Conservation (phyloP, 2,797 vertebrate species). For the Semotilus atromaculatus region DNA sequence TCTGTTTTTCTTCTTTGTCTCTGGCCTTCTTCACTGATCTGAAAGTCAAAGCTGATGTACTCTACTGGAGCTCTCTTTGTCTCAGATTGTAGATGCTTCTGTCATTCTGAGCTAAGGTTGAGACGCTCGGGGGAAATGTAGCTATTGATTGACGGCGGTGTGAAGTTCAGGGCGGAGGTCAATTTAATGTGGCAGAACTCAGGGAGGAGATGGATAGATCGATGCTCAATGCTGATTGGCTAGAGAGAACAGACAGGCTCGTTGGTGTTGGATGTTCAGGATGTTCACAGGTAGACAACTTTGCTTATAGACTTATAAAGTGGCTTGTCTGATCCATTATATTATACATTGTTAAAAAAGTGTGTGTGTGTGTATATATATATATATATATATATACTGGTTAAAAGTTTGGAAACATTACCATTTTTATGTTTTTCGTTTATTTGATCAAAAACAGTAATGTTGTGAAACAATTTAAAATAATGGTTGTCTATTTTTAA, state of each 20-base stretch:
- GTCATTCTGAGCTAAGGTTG: background rate
- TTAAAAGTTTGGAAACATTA: too few relatives aligned
- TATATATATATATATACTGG: too few relatives aligned
- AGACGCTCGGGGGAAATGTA: conserved; percentile 18
- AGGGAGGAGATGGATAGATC: conserved; percentile 9
- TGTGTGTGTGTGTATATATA: too few relatives aligned
- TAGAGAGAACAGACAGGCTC: background rate
- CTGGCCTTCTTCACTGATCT: conserved; percentile 6
- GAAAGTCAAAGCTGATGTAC: conserved; percentile 32
- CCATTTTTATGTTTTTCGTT: too few relatives aligned
- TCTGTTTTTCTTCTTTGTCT: conserved; percentile 31
- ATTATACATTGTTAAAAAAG: too few relatives aligned
- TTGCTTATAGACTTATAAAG: background rate
- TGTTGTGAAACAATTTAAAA: too few relatives aligned
- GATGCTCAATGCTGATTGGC: conserved; percentile 38
- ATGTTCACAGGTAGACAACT: background rate
- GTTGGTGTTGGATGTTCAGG: conserved; percentile 15
- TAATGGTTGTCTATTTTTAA: too few relatives aligned
- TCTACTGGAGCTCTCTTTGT: conserved; percentile 40
- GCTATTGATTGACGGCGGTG: conserved; percentile 47
- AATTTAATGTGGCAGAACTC: conserved; percentile 36
- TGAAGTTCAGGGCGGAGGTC: conserved; percentile 34
- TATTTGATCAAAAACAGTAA: too few relatives aligned
- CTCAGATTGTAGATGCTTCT: conserved; percentile 15
- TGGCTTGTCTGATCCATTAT: background rate